Base-by-base conservation (phyloP, 2,113 vertebrate species). In the Gila orcuttii region DNA sequence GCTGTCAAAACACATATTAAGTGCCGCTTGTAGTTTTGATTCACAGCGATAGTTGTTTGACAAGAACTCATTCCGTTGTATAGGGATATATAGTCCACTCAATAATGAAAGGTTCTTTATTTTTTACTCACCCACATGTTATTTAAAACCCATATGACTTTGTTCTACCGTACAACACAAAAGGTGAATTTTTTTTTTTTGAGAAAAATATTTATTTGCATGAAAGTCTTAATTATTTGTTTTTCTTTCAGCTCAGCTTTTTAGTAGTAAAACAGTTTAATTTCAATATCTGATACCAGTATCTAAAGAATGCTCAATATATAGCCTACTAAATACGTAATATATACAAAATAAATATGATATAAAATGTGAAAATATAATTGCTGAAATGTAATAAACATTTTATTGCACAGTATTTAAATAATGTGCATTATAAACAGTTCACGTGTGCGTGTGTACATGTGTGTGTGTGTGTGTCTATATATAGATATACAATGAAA, bases 1-100 rank as follows among this genome's bases (percentile, higher is more conserved):
- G 36, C 21, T 73, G 69, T 42, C 69, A 73, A 42, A 73, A 73
- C 69, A 71, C 68, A 71, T 39, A 71, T 71, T 23, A 71, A 71
- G 19, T 39, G 36, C 9, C 66, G 0, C 68, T 57, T 57, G 47
- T 19, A 55, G 47, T 11, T 77, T 77, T 55, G 15, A 52, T 52
- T 52, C 25, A 52, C 17, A 21, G 28, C 52, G 1, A 33, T 23
- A 36, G 17, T 3, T 77, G 15, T 77, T 33, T 77, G n/a, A 55
- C 25, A 77, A 55, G 31, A 59, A 31, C 52, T 39, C 39, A 39
- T 71, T 71, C 19, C 21, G 36, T 39, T 6, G 36, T 7, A 39
- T 39, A 57, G 31, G 15, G 13, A 28, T 28, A 28, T 28, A 68
- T 10, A 10, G 33, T 39, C 39, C 68, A 36, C 36, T 39, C 1